These are phyloP conservation scores for Syngnathus typhle DNA, from an alignment of 2,113 vertebrate genomes.

Conservation along the genomic window DNA sequence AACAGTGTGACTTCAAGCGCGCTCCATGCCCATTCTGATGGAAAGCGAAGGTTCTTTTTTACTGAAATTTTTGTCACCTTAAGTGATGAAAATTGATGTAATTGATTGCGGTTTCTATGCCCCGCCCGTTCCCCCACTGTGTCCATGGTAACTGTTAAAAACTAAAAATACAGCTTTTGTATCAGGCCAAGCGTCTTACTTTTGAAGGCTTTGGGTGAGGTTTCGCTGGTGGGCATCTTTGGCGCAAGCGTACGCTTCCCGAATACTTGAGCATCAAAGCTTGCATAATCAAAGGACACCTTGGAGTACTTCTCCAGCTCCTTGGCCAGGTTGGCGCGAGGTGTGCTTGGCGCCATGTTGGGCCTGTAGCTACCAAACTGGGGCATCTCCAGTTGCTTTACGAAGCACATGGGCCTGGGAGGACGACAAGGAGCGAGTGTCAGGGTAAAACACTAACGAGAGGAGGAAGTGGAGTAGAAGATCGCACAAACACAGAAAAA, in stretches of 20 bases:
- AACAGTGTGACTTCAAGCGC: too few species aligned
- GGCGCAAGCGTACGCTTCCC: slow-evolving; percentile 97
- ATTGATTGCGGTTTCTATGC: too few species aligned
- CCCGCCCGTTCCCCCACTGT: too few species aligned
- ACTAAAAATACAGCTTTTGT: not conserved
- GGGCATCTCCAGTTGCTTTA: slow-evolving; percentile 95
- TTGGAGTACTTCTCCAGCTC: slow-evolving; percentile 99
- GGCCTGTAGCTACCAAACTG: slow-evolving; percentile 88
- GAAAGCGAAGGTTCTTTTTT: too few species aligned
- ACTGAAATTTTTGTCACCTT: too few species aligned
- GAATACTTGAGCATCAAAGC: slow-evolving; percentile 99
- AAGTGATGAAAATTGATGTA: too few species aligned
- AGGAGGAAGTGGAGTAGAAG: slow-evolving; percentile 27
- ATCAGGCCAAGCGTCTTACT: slow-evolving; percentile 71
- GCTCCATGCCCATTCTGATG: too few species aligned
- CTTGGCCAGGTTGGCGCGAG: slow-evolving; percentile 94
- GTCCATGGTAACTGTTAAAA: too few species aligned
- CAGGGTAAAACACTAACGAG: not conserved
- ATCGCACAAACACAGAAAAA: slow-evolving; percentile 23
- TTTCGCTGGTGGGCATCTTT: slow-evolving; percentile 97
- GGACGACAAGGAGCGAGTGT: not conserved
- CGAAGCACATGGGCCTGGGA: slow-evolving; percentile 95
- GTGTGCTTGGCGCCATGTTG: slow-evolving; percentile 82
- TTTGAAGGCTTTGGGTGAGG: slow-evolving; percentile 99
- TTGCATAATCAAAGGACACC: slow-evolving; percentile 99